phyloP scores from a whole-genome alignment of 2,113 vertebrate species.

The Motacilla alba region DNA sequence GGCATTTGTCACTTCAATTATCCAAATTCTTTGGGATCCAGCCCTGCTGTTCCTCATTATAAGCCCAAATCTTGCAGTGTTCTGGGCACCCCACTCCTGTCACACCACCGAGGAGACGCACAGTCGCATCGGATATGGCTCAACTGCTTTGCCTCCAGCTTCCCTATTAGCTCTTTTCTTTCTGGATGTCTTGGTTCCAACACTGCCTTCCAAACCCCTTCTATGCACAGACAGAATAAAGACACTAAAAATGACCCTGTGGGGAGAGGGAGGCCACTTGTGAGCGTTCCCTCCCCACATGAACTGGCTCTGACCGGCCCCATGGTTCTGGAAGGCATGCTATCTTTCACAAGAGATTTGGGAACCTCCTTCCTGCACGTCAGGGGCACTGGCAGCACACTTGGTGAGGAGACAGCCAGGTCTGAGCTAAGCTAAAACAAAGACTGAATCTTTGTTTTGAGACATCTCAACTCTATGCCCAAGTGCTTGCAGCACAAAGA shows the following conservation, averaged over 20 bases:
- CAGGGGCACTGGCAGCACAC: background rate
- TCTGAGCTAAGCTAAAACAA: background rate
- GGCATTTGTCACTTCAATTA: conserved; percentile 34
- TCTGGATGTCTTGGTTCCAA: background rate
- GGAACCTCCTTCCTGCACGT: background rate
- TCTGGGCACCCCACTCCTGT: background rate
- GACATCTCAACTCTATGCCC: background rate
- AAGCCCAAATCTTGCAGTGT: background rate
- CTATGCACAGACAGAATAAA: conserved; percentile 19
- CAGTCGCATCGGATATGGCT: background rate
- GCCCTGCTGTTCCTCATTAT: conserved; percentile 8
- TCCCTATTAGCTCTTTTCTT: background rate
- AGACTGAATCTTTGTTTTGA: background rate
- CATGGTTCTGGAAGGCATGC: rapidly evolving
- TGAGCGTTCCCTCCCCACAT: background rate
- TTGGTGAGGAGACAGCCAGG: background rate
- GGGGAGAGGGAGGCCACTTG: background rate
- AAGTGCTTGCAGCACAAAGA: background rate
- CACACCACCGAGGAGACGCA: background rate
- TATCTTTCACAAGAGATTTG: background rate
- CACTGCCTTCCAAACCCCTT: background rate
- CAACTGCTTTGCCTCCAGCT: background rate
- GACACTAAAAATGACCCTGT: background rate
- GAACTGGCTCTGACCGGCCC: background rate
- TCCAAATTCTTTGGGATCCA: background rate